Evolutionary conservation across 2,888 invertebrate species (phyloP), one percentile per base, ranked within the genome.

Genomic region (Operophtera brumata): DNA sequence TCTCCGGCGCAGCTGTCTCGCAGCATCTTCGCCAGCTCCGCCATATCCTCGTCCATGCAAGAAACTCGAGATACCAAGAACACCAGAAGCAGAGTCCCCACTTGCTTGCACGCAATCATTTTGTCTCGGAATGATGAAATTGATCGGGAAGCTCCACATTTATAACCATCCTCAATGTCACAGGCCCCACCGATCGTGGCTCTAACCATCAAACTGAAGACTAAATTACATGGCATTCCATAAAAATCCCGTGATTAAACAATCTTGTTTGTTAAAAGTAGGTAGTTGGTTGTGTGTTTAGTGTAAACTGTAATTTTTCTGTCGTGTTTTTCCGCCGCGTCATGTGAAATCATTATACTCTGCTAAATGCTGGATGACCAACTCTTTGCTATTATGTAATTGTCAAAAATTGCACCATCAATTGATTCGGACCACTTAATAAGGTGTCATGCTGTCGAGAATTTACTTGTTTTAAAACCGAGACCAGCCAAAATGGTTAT

Each of bases 1-100:
- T 89, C 87, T 1, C 54, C 82, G 0, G 59, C 74, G 69, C 89
- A 89, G 64, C 64, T 77, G 25, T 86, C 85, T 47, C 86, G 77
- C 66, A 89, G 68, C 83, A 85, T 82, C 55, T 67, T 66, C 13
- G 82, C 84, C 48, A 89, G 67, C 62, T 89, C 89, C 1, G 80
- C 82, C 85, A 86, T 83, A 54, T 89, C 87, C 2, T 75, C 79
- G 62, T 87, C 86, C 70, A 88, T 7, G 9, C 30, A 2, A 2
- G 9, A 30, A 30, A 7, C 30, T 30, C 2, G 30, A 30, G 30
- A 30, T 30, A 8, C 9, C 2, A 30, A 30, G 7, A 30, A 7
- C 62, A 42, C 48, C 8, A 6, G 10, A 1, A 41, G 1, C 35
- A 26, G 9, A 20, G 10, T 8, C n/a, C 32, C 44, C 10, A 12